These are phyloP conservation scores for Blastomussa wellsi DNA, from an alignment of 92 coral and sea anemone species.

Conservation along the genomic window DNA sequence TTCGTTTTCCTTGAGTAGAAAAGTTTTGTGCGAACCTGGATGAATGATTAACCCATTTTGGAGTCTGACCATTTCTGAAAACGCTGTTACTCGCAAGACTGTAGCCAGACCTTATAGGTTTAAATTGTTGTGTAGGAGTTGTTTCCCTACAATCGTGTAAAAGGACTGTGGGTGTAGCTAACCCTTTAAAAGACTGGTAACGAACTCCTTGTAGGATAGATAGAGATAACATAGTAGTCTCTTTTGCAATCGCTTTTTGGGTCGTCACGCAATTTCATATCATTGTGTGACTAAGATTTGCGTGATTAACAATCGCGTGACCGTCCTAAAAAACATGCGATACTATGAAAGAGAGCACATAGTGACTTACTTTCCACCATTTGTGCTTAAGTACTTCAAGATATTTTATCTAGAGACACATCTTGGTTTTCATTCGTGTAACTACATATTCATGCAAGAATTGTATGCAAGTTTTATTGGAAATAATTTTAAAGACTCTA, in stretches of 20 bases:
- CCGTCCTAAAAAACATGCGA: not conserved
- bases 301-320: conserved; percentile 5
- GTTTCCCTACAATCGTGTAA: not conserved
- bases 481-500: no score
- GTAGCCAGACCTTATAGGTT: not conserved
- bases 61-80: not conserved
- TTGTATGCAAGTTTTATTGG: not conserved
- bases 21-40: no score
- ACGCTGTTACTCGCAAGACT: not conserved
- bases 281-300: not conserved
- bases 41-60: not conserved
- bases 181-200: not conserved
- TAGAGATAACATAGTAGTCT: not conserved
- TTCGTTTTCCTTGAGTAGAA: no score
- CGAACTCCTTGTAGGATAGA: not conserved
- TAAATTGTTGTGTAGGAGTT: not conserved
- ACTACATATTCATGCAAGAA: not conserved
- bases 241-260: not conserved
- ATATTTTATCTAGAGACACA: not conserved
- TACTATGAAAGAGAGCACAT: not conserved
- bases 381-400: not conserved
- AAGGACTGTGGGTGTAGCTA: not conserved
- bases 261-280: not conserved
- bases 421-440: conserved; percentile 6
- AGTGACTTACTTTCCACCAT: not conserved